Base-by-base conservation (phyloP, 1,140 invertebrate genomes). In the Plectus sambesii region DNA sequence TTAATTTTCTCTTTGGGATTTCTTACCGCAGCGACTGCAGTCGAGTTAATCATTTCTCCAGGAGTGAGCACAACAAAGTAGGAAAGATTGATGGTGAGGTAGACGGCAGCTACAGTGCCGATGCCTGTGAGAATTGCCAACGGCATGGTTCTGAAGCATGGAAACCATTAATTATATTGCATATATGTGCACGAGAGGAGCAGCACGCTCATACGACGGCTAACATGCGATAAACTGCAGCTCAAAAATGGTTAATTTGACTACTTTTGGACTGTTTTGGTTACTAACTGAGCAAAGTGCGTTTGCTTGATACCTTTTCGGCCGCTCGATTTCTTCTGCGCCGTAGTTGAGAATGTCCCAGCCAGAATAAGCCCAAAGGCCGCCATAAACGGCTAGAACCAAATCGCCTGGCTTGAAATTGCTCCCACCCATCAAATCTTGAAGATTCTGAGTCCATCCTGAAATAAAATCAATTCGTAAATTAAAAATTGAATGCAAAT, bases 301-400 rank as follows among this genome's bases (percentile, higher is more conserved):
- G n/a, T n/a, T n/a, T n/a, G n/a, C n/a, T n/a, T n/a, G n/a, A n/a
- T n/a, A n/a, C 51, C 54, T 35, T 39, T 45, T 36, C 1, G 55
- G 47, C 6, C 51, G 49, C 2, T 56, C 8, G 30, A 56, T 51
- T 19, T 56, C 55, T 23, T 51, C 51, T 39, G 55, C 51, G 3
- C 55, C 55, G 20, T 56, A 56, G 33, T 56, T 56, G 15, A 56
- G 53, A 39, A 56, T 53, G 27, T 56, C 55, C 87, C 87, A 98
- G 72, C 92, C 92, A 68, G 94, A 94, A 74, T 96, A 98, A n/a
- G 90, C 89, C 73, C 97, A 97, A 37, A 98, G 75, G 38, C 89
- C 90, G 0, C 88, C 93, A 73, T 98, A 97, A 72, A 97, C 96
- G n/a, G 89, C 93, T 35, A 97, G 73, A 0, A 87, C 84, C 59